Conservation (phyloP, 2,113 vertebrate genomes). For the Platysteira castanea region DNA sequence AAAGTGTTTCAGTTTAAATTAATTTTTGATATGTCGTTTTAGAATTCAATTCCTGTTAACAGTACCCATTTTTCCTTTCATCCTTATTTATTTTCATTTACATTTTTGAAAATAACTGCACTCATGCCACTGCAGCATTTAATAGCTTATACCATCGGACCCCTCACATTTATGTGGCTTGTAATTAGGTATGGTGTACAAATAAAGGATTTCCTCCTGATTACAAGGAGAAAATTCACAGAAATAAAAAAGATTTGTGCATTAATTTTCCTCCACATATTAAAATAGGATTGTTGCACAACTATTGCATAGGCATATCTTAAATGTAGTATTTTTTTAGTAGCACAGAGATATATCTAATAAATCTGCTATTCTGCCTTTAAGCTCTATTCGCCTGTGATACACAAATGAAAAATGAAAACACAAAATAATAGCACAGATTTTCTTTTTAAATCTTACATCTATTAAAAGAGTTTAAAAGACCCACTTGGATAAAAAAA, state of each 20-base stretch:
- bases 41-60: constrained; percentile 28
- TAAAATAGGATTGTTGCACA: background rate
- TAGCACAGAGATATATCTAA: background rate
- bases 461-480: background rate
- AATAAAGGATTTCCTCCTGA: constrained; percentile 2
- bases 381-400: background rate
- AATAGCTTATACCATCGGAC: background rate
- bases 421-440: background rate
- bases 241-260: background rate
- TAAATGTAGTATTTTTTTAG: background rate
- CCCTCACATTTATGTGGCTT: background rate
- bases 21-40: background rate
- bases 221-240: background rate
- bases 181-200: background rate
- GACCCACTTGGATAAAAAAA: background rate
- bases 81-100: background rate
- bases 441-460: background rate
- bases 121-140: background rate
- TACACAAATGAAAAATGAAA: background rate
- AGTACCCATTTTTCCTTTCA: background rate
- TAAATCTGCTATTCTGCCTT: background rate
- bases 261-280: background rate
- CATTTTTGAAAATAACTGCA: background rate
- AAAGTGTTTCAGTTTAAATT: constrained; percentile 5
- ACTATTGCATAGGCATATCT: background rate